Conservation (phyloP, 2,113 vertebrate genomes). For the Brachyhypopomus occidentalis region DNA sequence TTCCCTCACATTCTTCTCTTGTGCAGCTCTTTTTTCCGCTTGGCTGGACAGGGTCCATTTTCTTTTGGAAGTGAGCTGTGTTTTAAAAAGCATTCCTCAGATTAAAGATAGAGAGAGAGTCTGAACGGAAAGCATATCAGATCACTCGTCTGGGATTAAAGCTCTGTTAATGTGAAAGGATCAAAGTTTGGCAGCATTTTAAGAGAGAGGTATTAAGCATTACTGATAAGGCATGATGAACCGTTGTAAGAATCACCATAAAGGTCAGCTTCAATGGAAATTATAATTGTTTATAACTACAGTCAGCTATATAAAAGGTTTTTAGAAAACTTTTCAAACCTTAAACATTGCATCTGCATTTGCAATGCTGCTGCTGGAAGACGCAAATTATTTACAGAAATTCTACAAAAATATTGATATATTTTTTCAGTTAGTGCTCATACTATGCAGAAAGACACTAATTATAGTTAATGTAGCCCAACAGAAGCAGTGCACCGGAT, state of each 20-base stretch:
- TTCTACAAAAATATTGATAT: no score
- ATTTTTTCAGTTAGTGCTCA: no score
- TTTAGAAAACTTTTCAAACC: neutral
- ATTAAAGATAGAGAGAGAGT: slow-evolving; percentile 63
- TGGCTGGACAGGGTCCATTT: slow-evolving; percentile 54
- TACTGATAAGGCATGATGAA: slow-evolving; percentile 33
- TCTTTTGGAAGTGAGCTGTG: slow-evolving; percentile 50
- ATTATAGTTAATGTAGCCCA: no score
- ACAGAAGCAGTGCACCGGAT: no score
- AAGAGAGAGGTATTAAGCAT: slow-evolving; percentile 16
- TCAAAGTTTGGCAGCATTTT: slow-evolving; percentile 43
- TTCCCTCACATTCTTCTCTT: slow-evolving; percentile 22
- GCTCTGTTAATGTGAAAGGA: slow-evolving; percentile 58
- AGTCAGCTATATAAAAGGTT: slow-evolving; percentile 4
- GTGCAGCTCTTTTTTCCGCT: slow-evolving; percentile 48
- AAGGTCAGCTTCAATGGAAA: slow-evolving; percentile 26
- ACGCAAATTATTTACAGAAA: neutral
- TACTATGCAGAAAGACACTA: no score
- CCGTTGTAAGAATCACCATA: slow-evolving; percentile 19
- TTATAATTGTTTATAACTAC: slow-evolving; percentile 6
- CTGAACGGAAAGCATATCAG: slow-evolving; percentile 59
- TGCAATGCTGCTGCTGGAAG: neutral
- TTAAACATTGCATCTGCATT: neutral
- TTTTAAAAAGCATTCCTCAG: slow-evolving; percentile 66
- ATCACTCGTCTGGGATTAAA: slow-evolving; percentile 67